These are phyloP conservation scores for Microtus oregoni DNA, from an alignment of 2,113 vertebrate genomes.

Conservation along the genomic window DNA sequence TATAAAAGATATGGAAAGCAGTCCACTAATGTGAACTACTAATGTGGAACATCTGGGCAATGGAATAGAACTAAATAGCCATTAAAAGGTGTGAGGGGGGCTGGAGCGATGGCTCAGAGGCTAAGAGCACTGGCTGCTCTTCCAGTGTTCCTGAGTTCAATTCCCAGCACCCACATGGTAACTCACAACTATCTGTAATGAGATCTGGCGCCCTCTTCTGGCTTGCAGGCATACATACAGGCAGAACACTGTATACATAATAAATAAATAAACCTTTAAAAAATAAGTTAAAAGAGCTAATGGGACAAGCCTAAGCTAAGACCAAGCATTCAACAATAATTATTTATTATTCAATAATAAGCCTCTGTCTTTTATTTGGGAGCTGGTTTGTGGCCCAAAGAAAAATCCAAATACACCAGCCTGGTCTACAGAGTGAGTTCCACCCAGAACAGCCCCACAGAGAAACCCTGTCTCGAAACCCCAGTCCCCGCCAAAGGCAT, in stretches of 20 bases:
- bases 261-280: too few species aligned
- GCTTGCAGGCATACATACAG: too few species aligned
- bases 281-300: background rate
- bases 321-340: background rate
- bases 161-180: too few species aligned
- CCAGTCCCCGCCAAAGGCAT: background rate
- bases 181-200: too few species aligned
- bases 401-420: background rate
- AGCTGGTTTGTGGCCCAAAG: background rate
- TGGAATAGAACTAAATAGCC: background rate
- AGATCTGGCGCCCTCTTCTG: too few species aligned
- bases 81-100: background rate
- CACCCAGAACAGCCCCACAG: background rate
- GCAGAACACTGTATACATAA: too few species aligned
- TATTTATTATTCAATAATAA: background rate
- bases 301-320: background rate
- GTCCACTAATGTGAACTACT: too few species aligned
- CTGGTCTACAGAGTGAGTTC: background rate
- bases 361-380: background rate
- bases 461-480: background rate
- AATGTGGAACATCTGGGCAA: background rate
- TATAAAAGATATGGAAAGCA: background rate
- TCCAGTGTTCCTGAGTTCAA: too few species aligned
- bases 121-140: too few species aligned
- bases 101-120: too few species aligned